Evolutionary conservation across 2,113 vertebrate species (phyloP), one percentile per base, ranked within the genome.

Genomic region (Albula glossodonta): DNA sequence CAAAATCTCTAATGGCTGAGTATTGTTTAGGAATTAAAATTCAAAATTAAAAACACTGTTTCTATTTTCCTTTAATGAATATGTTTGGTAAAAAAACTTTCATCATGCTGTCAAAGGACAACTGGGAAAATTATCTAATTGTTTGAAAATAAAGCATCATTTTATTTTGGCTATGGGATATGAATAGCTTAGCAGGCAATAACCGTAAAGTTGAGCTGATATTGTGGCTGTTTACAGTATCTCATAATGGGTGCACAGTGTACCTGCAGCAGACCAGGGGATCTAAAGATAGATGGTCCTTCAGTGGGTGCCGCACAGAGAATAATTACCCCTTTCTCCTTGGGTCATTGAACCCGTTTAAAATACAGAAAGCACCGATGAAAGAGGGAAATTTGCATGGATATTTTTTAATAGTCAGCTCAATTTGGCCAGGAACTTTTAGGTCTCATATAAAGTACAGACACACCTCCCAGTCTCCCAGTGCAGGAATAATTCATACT

Each of bases 201-300:
- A 60, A 85, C 48, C 57, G 49, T 79, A 85, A 92, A 90, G 84
- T 41, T 86, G 86, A 87, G 91, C 81, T 91, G 93, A 92, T 93
- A 90, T 92, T 89, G 88, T 91, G 88, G 89, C 90, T 88, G 82
- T 93, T 92, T 91, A 90, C 88, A 89, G 63, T 83, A 88, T 93
- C 91, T 92, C 92, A 92, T 93, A 92, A 91, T 80, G 83, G 85
- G 85, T 85, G 89, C 90, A 91, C 92, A 92, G 91, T 88, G 91
- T 92, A 90, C 74, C 25, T 89, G 80, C 84, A 89, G 66, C 86
- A 83, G 88, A 80, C 78, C 53, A 17, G 49, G 63, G 74, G 15
- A 83, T 0, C 15, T 19, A 41, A 86, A 31, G 70, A 80, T 85
- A 90, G 87, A 90, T 74, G 86, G 88, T 81, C 81, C 87, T 74